Percentiles rank a stretch among this genome's conserved stretches.
Evolutionary conservation across 1,140 invertebrate genomes (phyloP).

Genomic region (Glossosoma conforme): DNA sequence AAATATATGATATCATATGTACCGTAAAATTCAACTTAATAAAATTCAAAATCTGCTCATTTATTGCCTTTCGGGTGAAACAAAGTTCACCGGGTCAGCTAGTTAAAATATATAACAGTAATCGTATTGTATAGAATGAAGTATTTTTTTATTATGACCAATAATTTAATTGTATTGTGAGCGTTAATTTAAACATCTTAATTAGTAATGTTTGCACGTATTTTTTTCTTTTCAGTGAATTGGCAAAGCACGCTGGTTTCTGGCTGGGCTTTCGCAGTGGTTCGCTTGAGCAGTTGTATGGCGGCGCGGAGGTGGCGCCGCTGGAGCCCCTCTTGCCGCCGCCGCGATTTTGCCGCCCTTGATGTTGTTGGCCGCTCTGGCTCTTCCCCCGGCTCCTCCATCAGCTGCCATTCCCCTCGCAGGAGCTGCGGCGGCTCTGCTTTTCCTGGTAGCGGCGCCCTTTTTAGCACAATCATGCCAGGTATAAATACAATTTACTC

Average conservation of each 20-base stretch:
- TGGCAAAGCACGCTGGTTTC: conserved; percentile 62
- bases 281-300: conserved; percentile 60
- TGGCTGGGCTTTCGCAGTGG: conserved; percentile 62
- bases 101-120: no score
- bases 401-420: conserved; percentile 43
- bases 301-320: conserved; percentile 50
- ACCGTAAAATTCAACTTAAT: no score
- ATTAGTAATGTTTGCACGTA: background rate
- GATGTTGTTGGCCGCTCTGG: conserved; percentile 23
- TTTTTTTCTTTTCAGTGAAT: conserved; percentile 49
- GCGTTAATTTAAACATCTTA: background rate
- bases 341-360: conserved; percentile 33
- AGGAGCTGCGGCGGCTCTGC: conserved; percentile 36
- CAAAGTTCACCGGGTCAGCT: no score
- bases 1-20: no score
- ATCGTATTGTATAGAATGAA: background rate
- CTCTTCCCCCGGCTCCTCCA: conserved; percentile 49
- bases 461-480: conserved; percentile 5
- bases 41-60: no score
- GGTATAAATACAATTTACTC: background rate
- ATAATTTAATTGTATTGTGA: background rate
- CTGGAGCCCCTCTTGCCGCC: conserved; percentile 33
- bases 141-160: background rate
- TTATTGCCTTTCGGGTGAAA: no score
- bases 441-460: conserved; percentile 9